Percentiles rank a stretch among this genome's conserved stretches.
Conservation (phyloP, 2,888 invertebrate species). For the Scaptomyza parva region DNA sequence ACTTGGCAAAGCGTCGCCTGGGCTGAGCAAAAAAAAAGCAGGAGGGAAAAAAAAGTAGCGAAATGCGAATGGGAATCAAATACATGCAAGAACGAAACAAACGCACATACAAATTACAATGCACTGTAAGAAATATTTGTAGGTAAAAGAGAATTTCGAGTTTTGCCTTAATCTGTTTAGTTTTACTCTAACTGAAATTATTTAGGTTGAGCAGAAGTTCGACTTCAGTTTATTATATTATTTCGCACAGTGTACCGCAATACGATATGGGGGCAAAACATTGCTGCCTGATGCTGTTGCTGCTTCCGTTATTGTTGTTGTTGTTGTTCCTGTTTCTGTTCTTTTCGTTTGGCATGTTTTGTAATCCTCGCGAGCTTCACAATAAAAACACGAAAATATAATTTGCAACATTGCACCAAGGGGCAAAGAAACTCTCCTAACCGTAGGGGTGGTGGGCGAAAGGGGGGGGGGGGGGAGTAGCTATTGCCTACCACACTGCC, state of each 20-base stretch:
- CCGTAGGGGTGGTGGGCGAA: neutral
- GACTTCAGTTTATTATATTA: too few species aligned
- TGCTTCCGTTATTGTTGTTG: slow-evolving; percentile 12
- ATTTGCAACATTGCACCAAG: slow-evolving; percentile 67
- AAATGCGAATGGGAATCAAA: slow-evolving; percentile 64
- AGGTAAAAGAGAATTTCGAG: neutral
- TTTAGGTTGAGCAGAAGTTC: too few species aligned
- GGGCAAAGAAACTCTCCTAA: slow-evolving; percentile 21
- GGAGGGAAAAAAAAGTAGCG: slow-evolving; percentile 6
- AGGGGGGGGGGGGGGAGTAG: neutral
- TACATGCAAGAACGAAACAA: slow-evolving; percentile 60
- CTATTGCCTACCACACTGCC: slow-evolving; percentile 6
- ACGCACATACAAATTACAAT: slow-evolving; percentile 34
- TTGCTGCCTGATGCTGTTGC: neutral
- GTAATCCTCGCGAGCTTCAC: slow-evolving; percentile 74
- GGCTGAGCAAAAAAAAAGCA: slow-evolving; percentile 44
- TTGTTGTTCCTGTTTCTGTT: neutral
- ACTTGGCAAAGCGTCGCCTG: slow-evolving; percentile 59
- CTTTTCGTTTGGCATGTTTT: slow-evolving; percentile 36
- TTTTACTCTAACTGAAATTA: too few species aligned
- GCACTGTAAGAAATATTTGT: neutral
- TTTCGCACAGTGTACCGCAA: slow-evolving; percentile 11
- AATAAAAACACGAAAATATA: slow-evolving; percentile 79
- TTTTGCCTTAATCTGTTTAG: too few species aligned
- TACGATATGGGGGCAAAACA: slow-evolving; percentile 39